These are phyloP conservation scores for Drosophila truncata DNA, from an alignment of 1,140 invertebrate genomes.

Conservation along the genomic window DNA sequence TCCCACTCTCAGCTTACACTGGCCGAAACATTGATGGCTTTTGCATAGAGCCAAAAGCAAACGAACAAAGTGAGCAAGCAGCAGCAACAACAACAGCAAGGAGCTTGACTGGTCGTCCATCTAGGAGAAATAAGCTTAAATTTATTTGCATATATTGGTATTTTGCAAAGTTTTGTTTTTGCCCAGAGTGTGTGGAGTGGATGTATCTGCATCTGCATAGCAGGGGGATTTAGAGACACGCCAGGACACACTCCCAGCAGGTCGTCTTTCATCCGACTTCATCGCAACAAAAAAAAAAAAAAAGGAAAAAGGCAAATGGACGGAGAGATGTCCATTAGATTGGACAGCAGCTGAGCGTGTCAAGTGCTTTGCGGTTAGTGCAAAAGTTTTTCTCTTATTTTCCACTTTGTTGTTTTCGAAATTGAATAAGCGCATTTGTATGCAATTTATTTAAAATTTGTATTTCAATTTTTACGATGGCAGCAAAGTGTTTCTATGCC, in stretches of 20 bases:
- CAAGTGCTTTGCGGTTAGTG: slow-evolving; percentile 76
- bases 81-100: slow-evolving; percentile 1
- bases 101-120: slow-evolving; percentile 18
- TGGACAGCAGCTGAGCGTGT: slow-evolving; percentile 75
- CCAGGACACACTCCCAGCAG: slow-evolving; percentile 30
- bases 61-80: slow-evolving; percentile 21
- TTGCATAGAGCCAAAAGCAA: slow-evolving; percentile 19
- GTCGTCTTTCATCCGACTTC: slow-evolving; percentile 40
- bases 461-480: slow-evolving; percentile 48
- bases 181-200: slow-evolving; percentile 3
- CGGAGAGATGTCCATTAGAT: slow-evolving; percentile 56
- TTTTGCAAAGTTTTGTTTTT: slow-evolving; percentile 45
- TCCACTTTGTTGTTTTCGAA: slow-evolving; percentile 54
- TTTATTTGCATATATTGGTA: slow-evolving; percentile 69
- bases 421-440: slow-evolving; percentile 78
- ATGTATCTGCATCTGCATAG: slow-evolving; percentile 24
- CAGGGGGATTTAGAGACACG: slow-evolving; percentile 27
- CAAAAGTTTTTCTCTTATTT: slow-evolving; percentile 63
- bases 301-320: background rate
- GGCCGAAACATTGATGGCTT: slow-evolving; percentile 43
- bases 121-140: slow-evolving; percentile 57
- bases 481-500: slow-evolving; percentile 57
- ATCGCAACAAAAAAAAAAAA: slow-evolving; percentile 18
- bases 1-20: slow-evolving; percentile 23
- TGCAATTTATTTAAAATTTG: slow-evolving; percentile 78